These are phyloP conservation scores for Lemur catta DNA, from an alignment of 2,797 vertebrate species.

Conservation along the genomic window DNA sequence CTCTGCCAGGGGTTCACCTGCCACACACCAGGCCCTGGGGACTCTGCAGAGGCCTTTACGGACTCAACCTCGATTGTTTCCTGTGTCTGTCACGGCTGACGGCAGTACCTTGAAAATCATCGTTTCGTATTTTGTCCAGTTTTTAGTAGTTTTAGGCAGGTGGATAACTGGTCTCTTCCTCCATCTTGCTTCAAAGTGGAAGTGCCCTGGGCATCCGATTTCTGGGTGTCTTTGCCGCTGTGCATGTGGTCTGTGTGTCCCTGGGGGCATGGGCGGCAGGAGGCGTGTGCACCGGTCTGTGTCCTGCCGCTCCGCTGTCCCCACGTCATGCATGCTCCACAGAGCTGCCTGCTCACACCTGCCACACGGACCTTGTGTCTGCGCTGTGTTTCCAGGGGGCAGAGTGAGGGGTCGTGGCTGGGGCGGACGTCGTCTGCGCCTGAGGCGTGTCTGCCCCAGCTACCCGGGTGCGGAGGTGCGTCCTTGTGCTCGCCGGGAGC, in stretches of 20 bases:
- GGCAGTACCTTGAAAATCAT: background rate
- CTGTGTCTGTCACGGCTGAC: rapidly evolving
- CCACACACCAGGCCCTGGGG: background rate
- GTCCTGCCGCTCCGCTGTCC: background rate
- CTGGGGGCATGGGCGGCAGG: background rate
- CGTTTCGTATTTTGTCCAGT: background rate
- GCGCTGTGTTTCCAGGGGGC: background rate
- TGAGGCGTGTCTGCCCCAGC: constrained; percentile 76
- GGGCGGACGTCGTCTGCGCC: background rate
- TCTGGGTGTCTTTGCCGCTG: rapidly evolving
- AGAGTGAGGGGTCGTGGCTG: rapidly evolving
- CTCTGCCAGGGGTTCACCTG: background rate
- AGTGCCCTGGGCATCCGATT: background rate
- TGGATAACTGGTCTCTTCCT: background rate
- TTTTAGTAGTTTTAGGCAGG: background rate
- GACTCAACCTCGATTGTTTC: background rate
- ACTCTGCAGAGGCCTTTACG: background rate
- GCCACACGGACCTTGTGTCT: rapidly evolving
- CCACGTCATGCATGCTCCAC: rapidly evolving
- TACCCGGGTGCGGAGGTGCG: constrained; percentile 80
- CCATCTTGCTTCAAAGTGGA: background rate
- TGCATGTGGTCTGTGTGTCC: rapidly evolving
- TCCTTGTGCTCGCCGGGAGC: rapidly evolving
- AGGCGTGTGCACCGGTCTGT: rapidly evolving
- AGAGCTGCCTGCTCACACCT: rapidly evolving